A percentile compares a stretch with the other conserved stretches of the same genome.
Conservation (phyloP, 2,888 invertebrate genomes). For the Nudaria mundana region DNA sequence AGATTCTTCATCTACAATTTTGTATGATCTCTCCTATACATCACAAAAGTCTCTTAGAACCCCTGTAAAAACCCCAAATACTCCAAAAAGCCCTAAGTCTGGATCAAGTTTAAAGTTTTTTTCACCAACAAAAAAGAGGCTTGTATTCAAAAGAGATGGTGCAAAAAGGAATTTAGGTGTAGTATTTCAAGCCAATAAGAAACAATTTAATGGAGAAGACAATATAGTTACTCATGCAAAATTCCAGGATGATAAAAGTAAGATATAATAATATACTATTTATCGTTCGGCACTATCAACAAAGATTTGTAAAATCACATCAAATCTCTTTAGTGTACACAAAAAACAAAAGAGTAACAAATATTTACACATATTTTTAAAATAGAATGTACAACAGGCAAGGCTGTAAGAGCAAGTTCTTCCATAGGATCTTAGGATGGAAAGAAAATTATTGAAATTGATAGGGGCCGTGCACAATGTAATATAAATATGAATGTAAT, state of each 20-base stretch:
- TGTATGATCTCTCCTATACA: conserved; percentile 19
- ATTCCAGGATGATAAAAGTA: conserved; percentile 65
- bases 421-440: no score
- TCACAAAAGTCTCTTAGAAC: conserved; percentile 15
- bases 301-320: no score
- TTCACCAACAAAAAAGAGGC: conserved; percentile 59
- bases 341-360: no score
- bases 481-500: no score
- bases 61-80: conserved; percentile 20
- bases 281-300: no score
- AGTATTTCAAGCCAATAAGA: conserved; percentile 19
- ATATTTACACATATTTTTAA: no score
- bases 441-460: no score
- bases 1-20: conserved; percentile 15
- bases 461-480: no score
- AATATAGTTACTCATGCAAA: conserved; percentile 16
- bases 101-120: conserved; percentile 46
- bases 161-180: conserved; percentile 45
- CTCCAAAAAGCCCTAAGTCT: conserved; percentile 28
- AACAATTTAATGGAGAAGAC: conserved; percentile 22
- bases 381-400: no score
- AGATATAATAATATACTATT: no score
- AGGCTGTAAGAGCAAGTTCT: no score
- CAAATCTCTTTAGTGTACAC: no score
- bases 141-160: conserved; percentile 38